Evolutionary conservation across 1,140 invertebrate species (phyloP), one percentile per base, ranked within the genome.

Genomic region (Cepaea nemoralis): DNA sequence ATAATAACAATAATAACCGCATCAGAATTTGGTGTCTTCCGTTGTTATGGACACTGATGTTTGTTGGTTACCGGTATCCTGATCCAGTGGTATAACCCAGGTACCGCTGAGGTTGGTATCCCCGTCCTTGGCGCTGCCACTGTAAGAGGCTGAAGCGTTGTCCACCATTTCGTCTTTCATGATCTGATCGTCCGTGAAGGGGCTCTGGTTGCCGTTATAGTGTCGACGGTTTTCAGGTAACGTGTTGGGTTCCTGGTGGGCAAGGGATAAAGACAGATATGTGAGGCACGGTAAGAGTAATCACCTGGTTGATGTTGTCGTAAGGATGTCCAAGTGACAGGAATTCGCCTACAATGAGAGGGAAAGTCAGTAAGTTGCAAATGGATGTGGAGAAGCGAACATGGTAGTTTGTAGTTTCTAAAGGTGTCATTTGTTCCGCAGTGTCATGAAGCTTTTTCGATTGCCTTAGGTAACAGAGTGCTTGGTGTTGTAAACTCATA

Each of bases 11-110:
- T n/a, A n/a, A n/a, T 22, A 5, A 55, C 50, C 19, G 37, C 2
- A 19, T 77, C 31, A 77, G 19, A 77, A 45, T 27, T 59, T 66
- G 39, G 66, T 73, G 45, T 77, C 71, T 42, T 67, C 80, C 8
- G 31, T 27, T 19, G 37, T 22, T 24, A 14, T 37, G 39, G 55
- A 14, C 24, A 27, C 31, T 45, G 24, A 63, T 69, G 24, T 59
- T 63, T 39, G 35, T 24, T 39, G 69, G 35, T 27, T 10, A 24
- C 14, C 50, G 59, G 40, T 6, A 39, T 39, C 66, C 19, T 63
- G 40, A 12, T 42, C 74, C 16, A 82, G 19, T 0, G 73, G 39
- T 22, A 82, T 63, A 0, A 66, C 71, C 59, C 40, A 74, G 0
- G 69, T 67, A 33, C 33, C 12, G 37, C 48, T n/a, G 35, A 42